These are phyloP conservation scores for Chionomys nivalis DNA, from an alignment of 2,113 vertebrate genomes.

Conservation along the genomic window DNA sequence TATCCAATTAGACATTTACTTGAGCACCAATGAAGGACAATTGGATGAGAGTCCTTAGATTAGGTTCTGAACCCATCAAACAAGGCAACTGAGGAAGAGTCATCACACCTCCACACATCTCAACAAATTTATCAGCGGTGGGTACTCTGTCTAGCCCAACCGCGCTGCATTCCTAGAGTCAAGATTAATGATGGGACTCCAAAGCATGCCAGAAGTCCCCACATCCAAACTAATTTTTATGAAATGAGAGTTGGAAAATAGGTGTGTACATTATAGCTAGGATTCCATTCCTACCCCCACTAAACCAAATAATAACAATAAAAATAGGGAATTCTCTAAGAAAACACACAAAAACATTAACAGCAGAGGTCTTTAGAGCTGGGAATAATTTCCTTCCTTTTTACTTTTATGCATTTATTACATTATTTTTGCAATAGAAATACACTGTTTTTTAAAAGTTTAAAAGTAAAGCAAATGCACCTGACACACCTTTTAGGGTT, in stretches of 20 bases:
- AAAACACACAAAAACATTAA: slow-evolving; percentile 50
- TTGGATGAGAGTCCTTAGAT: neutral
- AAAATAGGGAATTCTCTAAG: neutral
- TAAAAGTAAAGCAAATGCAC: slow-evolving; percentile 28
- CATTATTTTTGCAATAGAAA: slow-evolving; percentile 18
- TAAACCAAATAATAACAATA: slow-evolving; percentile 26
- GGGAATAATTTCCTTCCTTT: neutral
- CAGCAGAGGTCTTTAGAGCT: neutral
- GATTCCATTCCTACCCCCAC: neutral
- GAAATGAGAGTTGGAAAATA: slow-evolving; percentile 24
- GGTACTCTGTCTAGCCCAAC: neutral
- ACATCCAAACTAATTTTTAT: neutral
- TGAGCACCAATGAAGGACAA: neutral
- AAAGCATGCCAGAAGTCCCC: neutral
- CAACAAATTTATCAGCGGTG: neutral
- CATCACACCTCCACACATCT: neutral
- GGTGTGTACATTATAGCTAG: neutral
- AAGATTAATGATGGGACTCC: neutral
- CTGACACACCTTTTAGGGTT: neutral
- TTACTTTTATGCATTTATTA: neutral
- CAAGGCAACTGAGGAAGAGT: neutral
- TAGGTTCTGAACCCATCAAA: too few species aligned
- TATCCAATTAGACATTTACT: neutral
- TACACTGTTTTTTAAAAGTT: neutral
- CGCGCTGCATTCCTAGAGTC: neutral